Conservation (phyloP, 2,888 invertebrate species). For the Sarcophaga variegata region DNA sequence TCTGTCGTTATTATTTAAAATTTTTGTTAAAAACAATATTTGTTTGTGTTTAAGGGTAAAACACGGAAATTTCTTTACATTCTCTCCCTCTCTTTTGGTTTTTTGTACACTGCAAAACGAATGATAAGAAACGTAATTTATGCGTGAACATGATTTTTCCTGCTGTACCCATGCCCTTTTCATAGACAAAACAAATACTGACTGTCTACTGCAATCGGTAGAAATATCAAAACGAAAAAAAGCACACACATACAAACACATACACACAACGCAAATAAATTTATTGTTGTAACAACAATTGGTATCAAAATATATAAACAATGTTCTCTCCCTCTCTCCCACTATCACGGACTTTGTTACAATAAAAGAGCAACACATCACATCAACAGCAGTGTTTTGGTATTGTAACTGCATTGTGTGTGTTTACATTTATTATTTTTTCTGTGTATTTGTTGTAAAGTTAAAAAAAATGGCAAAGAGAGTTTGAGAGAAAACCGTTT, state of each 20-base stretch:
- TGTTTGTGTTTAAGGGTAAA: not conserved
- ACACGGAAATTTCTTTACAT: not conserved
- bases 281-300: conserved; percentile 46
- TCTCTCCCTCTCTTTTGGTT: not conserved
- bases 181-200: not conserved
- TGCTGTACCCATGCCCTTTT: not conserved
- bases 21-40: not conserved
- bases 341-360: too few species aligned
- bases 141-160: conserved; percentile 61
- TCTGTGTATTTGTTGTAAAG: not conserved
- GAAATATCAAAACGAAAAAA: conserved; percentile 2
- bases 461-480: not conserved
- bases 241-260: not conserved
- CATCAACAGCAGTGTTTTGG: not conserved
- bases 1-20: not conserved
- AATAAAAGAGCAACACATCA: too few species aligned
- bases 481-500: not conserved
- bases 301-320: conserved; percentile 59
- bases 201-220: not conserved
- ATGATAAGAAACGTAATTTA: conserved; percentile 66
- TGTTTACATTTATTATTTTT: conserved; percentile 14
- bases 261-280: not conserved
- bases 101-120: conserved; percentile 45
- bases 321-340: not conserved
- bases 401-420: conserved; percentile 46